Evolutionary conservation across 1,140 invertebrate species (phyloP), one percentile per base, ranked within the genome.

Genomic region (Bemisia tabaci): DNA sequence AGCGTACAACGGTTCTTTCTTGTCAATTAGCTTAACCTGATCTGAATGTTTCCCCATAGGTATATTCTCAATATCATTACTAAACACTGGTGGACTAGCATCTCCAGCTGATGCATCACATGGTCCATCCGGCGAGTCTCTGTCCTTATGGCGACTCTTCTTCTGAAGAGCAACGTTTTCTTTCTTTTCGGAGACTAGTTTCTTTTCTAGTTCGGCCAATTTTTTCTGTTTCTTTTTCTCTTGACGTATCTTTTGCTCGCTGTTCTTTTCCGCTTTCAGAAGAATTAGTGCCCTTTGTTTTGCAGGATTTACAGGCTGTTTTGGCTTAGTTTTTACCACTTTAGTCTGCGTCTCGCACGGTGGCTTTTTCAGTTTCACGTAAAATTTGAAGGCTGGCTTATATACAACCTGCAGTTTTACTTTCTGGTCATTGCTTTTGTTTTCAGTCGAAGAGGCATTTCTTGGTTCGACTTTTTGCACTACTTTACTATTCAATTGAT

Each of bases 311-410:
- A 17, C 17, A 9, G 17, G 33, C 17, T 48, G 33, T 17, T 48
- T 48, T 17, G 33, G 65, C 22, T 69, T 69, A 59, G 64, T 65
- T 65, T 66, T 69, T 17, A 65, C 26, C 26, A 69, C 22, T 22
- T 65, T 33, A 24, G 64, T 58, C n/a, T 33, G 24, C 2, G 59
- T 65, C 2, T 69, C 68, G 17, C 62, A 68, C 23, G 72, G 71
- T 23, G 71, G 71, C 65, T 74, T 75, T 39, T 85, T 85, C 60
- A 92, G 80, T 72, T 89, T 89, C 23, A 91, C 81, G 74, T 86
- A 90, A 74, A 91, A 91, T 70, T 88, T 88, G 74, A 92, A 92
- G 0, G 90, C 89, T 26, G 89, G 89, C 72, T 90, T 91, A 74
- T 91, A 92, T 2, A 91, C 87, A 1, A 92, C 89, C 75, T 92